Conservation (phyloP, 2,888 invertebrate species). For the Drosophila atripex region DNA sequence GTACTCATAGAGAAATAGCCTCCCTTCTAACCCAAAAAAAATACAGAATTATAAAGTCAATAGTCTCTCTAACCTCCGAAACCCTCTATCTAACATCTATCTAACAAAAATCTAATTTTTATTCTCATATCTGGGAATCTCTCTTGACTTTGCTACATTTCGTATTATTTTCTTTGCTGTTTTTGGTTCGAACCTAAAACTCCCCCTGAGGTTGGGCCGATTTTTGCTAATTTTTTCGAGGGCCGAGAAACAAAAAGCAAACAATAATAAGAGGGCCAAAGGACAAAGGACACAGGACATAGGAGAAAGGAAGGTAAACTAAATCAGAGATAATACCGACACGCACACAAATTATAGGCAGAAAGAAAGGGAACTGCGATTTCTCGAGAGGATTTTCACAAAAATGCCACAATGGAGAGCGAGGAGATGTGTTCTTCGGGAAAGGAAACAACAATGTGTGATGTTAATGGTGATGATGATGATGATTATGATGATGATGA, state of each 20-base stretch:
- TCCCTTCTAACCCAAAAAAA: no score
- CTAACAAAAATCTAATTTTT: not conserved
- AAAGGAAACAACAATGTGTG: slow-evolving; percentile 30
- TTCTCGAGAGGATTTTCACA: slow-evolving; percentile 41
- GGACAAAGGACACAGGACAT: slow-evolving; percentile 27
- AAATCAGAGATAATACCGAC: slow-evolving; percentile 33
- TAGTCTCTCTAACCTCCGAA: not conserved
- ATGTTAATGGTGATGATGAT: slow-evolving; percentile 28
- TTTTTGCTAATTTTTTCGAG: not conserved
- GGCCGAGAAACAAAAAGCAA: slow-evolving; percentile 12
- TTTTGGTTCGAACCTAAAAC: not conserved
- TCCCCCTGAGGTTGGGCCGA: slow-evolving; percentile 6
- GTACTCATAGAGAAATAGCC: no score
- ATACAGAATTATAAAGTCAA: not conserved
- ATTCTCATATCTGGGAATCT: not conserved
- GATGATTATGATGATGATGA: slow-evolving; percentile 12
- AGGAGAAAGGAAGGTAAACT: slow-evolving; percentile 7
- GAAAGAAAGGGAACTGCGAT: slow-evolving; percentile 26
- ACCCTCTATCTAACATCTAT: not conserved
- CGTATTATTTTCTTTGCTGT: slow-evolving; percentile 6
- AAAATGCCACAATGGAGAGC: slow-evolving; percentile 23
- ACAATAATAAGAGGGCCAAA: not conserved
- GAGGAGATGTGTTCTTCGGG: not conserved
- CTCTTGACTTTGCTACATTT: not conserved
- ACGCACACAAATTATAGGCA: slow-evolving; percentile 24